Evolutionary conservation across 2,113 vertebrate species (phyloP).

Genomic region (Hypanus sabinus): DNA sequence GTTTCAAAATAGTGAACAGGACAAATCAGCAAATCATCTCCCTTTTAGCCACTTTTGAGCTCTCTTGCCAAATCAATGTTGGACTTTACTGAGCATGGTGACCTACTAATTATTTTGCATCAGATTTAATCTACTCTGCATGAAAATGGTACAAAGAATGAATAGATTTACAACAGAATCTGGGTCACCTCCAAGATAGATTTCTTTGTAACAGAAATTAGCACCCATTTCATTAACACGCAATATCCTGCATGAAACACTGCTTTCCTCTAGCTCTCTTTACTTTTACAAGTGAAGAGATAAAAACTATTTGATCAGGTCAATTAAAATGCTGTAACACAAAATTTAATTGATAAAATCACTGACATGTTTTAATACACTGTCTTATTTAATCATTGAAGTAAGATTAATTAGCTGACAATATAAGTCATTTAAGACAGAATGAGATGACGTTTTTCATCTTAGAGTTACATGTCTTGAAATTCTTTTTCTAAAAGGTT

Average conservation of each 20-base stretch:
- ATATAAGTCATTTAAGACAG: neutral
- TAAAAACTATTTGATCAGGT: neutral
- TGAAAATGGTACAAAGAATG: neutral
- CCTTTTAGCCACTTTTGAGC: neutral
- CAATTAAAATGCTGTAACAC: too few relatives aligned
- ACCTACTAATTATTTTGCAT: neutral
- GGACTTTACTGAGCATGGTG: neutral
- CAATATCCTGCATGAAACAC: neutral
- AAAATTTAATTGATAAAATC: neutral
- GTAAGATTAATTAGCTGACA: neutral
- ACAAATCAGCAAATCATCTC: neutral
- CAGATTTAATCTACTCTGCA: neutral
- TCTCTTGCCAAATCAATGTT: neutral
- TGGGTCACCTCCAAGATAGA: neutral
- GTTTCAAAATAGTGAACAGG: neutral
- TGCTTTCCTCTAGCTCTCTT: neutral
- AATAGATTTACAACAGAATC: conserved; percentile 15
- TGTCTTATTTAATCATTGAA: neutral
- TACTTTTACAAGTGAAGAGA: neutral
- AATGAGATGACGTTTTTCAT: too few relatives aligned
- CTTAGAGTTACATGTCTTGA: too few relatives aligned
- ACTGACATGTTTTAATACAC: neutral
- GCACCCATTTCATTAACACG: neutral
- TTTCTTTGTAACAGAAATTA: neutral
- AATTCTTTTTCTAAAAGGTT: too few relatives aligned